Evolutionary conservation across 2,888 invertebrate species (phyloP).

Genomic region (Andrena haemorrhoa): DNA sequence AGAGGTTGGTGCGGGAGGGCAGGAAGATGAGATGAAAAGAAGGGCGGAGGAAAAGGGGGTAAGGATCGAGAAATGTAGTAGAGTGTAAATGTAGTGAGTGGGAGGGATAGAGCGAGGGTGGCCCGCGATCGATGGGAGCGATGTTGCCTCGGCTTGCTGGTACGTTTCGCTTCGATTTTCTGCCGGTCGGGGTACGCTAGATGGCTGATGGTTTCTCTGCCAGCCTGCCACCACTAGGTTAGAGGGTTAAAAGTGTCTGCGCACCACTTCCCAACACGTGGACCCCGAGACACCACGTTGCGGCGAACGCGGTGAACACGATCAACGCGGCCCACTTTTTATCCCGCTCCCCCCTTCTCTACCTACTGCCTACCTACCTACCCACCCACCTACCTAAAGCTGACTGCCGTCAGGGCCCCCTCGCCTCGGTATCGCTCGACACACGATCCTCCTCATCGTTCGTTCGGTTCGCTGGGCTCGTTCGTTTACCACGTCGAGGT

Average conservation of each 20-base stretch:
- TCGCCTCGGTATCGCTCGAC: neutral
- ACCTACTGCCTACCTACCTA: slow-evolving; percentile 1
- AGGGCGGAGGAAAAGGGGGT: slow-evolving; percentile 16
- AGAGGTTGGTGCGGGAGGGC: slow-evolving; percentile 6
- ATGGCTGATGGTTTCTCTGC: slow-evolving; percentile 32
- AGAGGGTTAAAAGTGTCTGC: slow-evolving; percentile 62
- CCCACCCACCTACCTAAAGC: slow-evolving; percentile 11
- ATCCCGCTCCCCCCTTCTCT: neutral
- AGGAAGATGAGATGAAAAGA: slow-evolving; percentile 36
- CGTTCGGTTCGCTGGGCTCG: no score
- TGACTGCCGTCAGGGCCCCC: neutral
- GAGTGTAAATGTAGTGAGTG: no score
- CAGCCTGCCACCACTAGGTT: slow-evolving; percentile 51
- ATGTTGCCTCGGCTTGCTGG: slow-evolving; percentile 59
- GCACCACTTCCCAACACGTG: slow-evolving; percentile 53
- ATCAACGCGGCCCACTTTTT: slow-evolving; percentile 48
- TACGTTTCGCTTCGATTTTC: slow-evolving; percentile 67
- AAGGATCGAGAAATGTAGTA: slow-evolving; percentile 37
- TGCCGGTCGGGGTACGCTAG: slow-evolving; percentile 49
- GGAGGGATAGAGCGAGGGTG: slow-evolving; percentile 3
- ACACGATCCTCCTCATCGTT: neutral
- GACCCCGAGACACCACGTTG: slow-evolving; percentile 33
- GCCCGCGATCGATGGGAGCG: slow-evolving; percentile 73
- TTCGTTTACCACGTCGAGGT: slow-evolving; percentile 20
- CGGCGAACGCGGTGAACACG: slow-evolving; percentile 10